Conservation (phyloP, 2,797 vertebrate species). For the Danionella dracula region DNA sequence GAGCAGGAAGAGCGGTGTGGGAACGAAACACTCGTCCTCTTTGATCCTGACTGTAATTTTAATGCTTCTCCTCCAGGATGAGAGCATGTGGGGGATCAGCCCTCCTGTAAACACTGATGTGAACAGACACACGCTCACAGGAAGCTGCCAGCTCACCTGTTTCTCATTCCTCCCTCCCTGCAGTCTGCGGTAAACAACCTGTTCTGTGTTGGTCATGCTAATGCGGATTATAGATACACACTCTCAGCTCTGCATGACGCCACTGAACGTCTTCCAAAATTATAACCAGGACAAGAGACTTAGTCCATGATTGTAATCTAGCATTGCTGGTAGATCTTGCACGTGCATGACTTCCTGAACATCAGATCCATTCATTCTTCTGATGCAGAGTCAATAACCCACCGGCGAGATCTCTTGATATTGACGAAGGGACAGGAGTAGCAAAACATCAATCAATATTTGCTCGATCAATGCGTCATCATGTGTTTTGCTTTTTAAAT, state of each 20-base stretch:
- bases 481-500: slow-evolving; percentile 18
- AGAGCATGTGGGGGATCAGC: slow-evolving; percentile 4
- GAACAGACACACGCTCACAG: neutral
- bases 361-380: neutral
- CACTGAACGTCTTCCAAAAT: too few species aligned
- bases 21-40: neutral
- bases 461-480: neutral
- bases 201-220: neutral
- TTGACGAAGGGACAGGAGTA: neutral
- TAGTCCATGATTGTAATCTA: too few species aligned
- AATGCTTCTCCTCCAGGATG: slow-evolving; percentile 11
- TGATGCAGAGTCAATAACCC: neutral
- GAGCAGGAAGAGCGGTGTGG: slow-evolving; percentile 26
- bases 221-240: neutral
- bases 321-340: neutral
- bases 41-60: slow-evolving; percentile 23
- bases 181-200: slow-evolving; percentile 6
- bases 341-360: too few species aligned
- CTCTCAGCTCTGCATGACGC: too few species aligned
- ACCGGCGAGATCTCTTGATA: neutral
- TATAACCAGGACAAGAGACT: too few species aligned
- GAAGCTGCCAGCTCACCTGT: slow-evolving; percentile 14
- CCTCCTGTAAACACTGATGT: slow-evolving; percentile 14
- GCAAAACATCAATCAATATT: slow-evolving; percentile 1
- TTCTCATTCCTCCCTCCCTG: neutral